Conservation (phyloP, 2,113 vertebrate genomes). For the Brachyistius frenatus region DNA sequence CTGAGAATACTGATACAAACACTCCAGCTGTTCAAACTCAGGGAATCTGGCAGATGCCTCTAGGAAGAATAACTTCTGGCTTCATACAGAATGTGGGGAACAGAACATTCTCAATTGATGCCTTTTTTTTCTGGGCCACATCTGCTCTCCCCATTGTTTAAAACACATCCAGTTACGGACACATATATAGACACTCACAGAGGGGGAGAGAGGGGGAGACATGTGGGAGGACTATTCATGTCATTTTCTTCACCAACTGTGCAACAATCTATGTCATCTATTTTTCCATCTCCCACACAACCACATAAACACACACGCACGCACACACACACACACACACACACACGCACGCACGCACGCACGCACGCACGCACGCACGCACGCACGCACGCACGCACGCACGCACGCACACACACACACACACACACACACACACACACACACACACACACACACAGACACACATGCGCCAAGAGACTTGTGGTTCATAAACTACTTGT, state of each 20-base stretch:
- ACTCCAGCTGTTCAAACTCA: slow-evolving; percentile 30
- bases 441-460: too few species aligned
- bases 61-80: slow-evolving; percentile 19
- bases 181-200: not conserved
- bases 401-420: not conserved
- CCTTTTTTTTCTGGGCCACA: slow-evolving; percentile 28
- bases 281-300: not conserved
- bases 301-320: not conserved
- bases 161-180: slow-evolving; percentile 7
- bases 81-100: not conserved
- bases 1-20: not conserved
- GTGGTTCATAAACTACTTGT: too few species aligned
- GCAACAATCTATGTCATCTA: slow-evolving; percentile 14
- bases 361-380: not conserved
- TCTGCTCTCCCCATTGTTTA: slow-evolving; percentile 25
- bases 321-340: too few species aligned
- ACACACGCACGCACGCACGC: too few species aligned
- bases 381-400: not conserved
- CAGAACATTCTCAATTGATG: slow-evolving; percentile 27
- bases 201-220: not conserved
- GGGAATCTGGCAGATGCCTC: not conserved
- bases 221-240: slow-evolving; percentile 7
- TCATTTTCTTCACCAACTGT: slow-evolving; percentile 4
- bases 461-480: not conserved
- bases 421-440: not conserved